Evolutionary conservation across 2,797 vertebrate species (phyloP), one percentile per base, ranked within the genome.

Genomic region (Remorina albescens): DNA sequence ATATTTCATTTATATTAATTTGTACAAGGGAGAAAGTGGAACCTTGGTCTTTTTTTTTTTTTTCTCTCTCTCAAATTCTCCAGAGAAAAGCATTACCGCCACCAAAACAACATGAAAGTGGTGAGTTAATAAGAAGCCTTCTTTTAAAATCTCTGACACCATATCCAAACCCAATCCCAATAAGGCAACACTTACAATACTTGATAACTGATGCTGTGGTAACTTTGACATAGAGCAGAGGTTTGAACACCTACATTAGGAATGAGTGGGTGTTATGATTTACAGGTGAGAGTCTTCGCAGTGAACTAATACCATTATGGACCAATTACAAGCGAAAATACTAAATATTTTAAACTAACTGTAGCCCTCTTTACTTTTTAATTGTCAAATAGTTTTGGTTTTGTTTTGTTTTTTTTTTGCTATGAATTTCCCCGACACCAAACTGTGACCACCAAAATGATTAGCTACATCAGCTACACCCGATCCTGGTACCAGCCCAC

Each of bases 1-100:
- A 81, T 90, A 91, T 91, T 89, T 93, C n/a, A 93, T 93, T 90
- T 93, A 93, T 93, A 94, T 93, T 91, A 91, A 92, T 91, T 91
- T 92, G 86, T 91, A 93, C 90, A 93, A 90, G 92, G 90, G 93
- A 93, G 91, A 89, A 94, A 94, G 94, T 94, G 94, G 94, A 95
- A 94, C 94, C 94, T 94, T 90, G 88, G 90, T 91, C 82, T 86
- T 89, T 76, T 30, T 21, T 15, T 30, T n/a, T n/a, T n/a, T n/a
- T n/a, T n/a, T n/a, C n/a, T n/a, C n/a, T n/a, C n/a, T 74, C 81
- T 81, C 62, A 83, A 80, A 82, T 76, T 82, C 70, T 86, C 65
- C 85, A 81, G 85, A 85, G 82, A 91, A n/a, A 83, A 80, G 86
- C 88, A 82, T 90, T 26, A 82, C 87, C 83, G 23, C 63, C 83